Conservation (phyloP, 2,797 vertebrate genomes). For the Gambelia wislizenii region DNA sequence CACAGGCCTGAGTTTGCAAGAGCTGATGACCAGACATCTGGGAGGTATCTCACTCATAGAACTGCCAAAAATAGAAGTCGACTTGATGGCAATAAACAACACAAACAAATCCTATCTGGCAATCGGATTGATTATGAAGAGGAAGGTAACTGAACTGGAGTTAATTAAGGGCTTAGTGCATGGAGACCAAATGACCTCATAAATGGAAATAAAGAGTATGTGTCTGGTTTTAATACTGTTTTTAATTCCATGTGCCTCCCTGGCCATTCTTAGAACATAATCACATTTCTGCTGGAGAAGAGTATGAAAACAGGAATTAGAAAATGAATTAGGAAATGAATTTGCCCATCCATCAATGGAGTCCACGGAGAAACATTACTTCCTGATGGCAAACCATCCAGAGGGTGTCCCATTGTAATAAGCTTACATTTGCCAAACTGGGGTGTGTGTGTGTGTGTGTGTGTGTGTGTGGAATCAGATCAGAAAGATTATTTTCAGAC, state of each 20-base stretch:
- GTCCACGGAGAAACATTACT: background rate
- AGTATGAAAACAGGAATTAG: slow-evolving; percentile 12
- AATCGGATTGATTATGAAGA: too few species aligned
- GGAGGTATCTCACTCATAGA: too few species aligned
- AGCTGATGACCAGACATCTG: too few species aligned
- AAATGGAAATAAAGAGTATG: background rate
- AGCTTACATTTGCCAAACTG: background rate
- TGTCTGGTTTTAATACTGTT: slow-evolving; percentile 11
- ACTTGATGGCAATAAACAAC: too few species aligned
- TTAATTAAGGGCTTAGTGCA: background rate
- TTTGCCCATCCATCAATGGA: slow-evolving; percentile 2
- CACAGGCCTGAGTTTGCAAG: too few species aligned
- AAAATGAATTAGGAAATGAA: slow-evolving; percentile 18
- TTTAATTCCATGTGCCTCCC: background rate
- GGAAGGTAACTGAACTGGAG: too few species aligned
- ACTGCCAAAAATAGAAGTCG: too few species aligned
- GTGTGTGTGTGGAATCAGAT: too few species aligned
- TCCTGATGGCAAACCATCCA: background rate
- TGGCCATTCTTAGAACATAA: background rate
- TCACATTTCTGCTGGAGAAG: slow-evolving; percentile 14
- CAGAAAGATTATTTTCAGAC: background rate
- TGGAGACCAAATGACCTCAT: slow-evolving; percentile 7
- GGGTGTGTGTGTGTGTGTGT: too few species aligned
- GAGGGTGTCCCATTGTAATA: background rate
- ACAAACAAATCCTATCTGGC: too few species aligned